These are phyloP conservation scores for Byasa hedistus DNA, from an alignment of 2,888 invertebrate genomes.

Conservation along the genomic window DNA sequence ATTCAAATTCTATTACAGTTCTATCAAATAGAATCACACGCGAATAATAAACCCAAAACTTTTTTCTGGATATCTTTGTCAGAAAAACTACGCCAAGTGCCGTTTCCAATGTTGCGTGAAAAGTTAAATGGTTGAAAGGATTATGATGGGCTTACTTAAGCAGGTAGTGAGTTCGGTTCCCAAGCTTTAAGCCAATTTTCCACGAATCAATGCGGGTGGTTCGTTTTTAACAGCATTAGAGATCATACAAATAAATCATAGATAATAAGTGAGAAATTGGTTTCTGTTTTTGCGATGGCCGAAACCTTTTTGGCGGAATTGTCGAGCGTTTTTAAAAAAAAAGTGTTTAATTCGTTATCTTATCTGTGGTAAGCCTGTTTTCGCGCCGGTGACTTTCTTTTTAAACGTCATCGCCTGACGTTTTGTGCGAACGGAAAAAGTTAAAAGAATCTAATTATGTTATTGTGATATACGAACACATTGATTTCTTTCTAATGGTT, in stretches of 20 bases:
- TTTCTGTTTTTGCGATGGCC: slow-evolving; percentile 32
- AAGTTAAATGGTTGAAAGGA: slow-evolving; percentile 58
- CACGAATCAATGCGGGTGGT: slow-evolving; percentile 62
- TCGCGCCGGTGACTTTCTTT: slow-evolving; percentile 11
- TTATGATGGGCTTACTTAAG: slow-evolving; percentile 41
- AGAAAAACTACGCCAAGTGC: slow-evolving; percentile 33
- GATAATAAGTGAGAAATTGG: slow-evolving; percentile 44
- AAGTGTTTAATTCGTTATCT: slow-evolving; percentile 23
- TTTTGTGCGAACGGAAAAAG: too few species aligned
- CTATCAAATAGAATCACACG: too few species aligned
- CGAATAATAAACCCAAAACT: too few species aligned
- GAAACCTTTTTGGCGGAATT: slow-evolving; percentile 20
- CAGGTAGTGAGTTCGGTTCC: slow-evolving; percentile 59
- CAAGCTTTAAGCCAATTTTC: slow-evolving; percentile 46
- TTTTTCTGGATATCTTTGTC: neutral
- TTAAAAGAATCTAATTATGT: too few species aligned
- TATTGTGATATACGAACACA: too few species aligned
- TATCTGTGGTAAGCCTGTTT: slow-evolving; percentile 15
- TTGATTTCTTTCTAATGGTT: too few species aligned
- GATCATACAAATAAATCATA: slow-evolving; percentile 47
- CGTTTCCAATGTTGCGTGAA: slow-evolving; percentile 44
- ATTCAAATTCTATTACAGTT: too few species aligned
- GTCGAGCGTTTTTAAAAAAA: neutral
- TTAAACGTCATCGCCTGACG: neutral
- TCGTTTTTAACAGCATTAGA: slow-evolving; percentile 46